phyloP scores from a whole-genome alignment of 1,140 invertebrate species.

The Cotesia glomerata region DNA sequence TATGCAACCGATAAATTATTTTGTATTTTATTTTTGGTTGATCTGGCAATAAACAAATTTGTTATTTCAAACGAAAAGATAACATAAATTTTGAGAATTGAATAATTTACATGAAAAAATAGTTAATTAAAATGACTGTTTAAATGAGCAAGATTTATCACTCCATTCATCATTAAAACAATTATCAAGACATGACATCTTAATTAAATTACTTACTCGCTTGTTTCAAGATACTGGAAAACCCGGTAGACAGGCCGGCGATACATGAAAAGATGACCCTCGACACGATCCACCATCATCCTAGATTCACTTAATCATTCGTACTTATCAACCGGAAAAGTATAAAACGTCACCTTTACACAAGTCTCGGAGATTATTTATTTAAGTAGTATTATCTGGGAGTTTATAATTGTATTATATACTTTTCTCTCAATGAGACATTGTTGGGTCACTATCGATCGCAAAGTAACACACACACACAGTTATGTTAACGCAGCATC shows the following conservation, averaged over 20 bases:
- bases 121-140: too few species aligned
- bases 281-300: constrained; percentile 71
- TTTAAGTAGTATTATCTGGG: neutral
- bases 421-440: neutral
- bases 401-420: too few species aligned
- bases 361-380: neutral
- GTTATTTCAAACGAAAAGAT: too few species aligned
- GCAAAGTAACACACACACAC: neutral
- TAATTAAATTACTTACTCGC: constrained; percentile 56
- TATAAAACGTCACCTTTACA: neutral
- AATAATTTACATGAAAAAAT: too few species aligned
- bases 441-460: neutral
- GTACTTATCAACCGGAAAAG: constrained; percentile 27
- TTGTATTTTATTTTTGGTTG: too few species aligned
- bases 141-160: neutral
- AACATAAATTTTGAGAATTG: too few species aligned
- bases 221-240: constrained; percentile 78
- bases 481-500: too few species aligned
- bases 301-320: constrained; percentile 58
- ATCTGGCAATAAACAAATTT: too few species aligned
- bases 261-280: constrained; percentile 75
- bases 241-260: constrained; percentile 77
- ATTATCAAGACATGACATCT: neutral
- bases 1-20: too few species aligned
- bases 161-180: neutral